Conservation (phyloP, 2,797 vertebrate genomes). For the Oreonectes daqikongensis region DNA sequence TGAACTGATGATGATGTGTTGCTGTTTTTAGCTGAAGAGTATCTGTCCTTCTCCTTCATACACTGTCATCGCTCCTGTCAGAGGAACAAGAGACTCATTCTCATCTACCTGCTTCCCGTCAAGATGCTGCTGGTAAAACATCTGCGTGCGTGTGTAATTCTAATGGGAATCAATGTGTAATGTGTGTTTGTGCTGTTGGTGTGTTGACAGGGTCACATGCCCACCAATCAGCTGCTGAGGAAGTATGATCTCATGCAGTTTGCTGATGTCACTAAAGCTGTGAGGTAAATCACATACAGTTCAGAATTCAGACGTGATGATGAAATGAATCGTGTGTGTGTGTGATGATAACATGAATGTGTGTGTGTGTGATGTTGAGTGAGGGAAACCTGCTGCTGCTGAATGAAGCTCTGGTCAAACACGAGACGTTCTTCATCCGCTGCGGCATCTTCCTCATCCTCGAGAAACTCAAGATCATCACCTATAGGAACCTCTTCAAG, state of each 20-base stretch:
- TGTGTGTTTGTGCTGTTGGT: background rate
- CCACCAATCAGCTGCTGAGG: constrained; percentile 87
- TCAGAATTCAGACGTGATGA: background rate
- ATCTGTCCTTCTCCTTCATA: constrained; percentile 89
- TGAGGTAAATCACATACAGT: constrained; percentile 77
- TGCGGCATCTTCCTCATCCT: constrained; percentile 98
- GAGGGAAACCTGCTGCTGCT: constrained; percentile 93
- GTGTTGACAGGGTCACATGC: constrained; percentile 97
- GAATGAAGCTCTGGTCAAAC: constrained; percentile 88
- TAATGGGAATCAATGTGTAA: background rate
- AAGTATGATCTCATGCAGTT: constrained; percentile 98
- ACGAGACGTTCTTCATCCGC: constrained; percentile 97
- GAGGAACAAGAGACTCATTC: constrained; percentile 96
- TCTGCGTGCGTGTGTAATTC: background rate
- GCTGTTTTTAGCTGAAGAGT: constrained; percentile 85
- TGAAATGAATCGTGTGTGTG: background rate
- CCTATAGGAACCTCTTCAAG: constrained; percentile 96
- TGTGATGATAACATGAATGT: background rate
- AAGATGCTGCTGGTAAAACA: constrained; percentile 92
- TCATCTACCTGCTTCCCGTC: constrained; percentile 94
- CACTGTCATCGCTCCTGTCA: constrained; percentile 92
- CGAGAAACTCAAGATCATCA: constrained; percentile 97
- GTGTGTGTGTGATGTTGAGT: constrained; percentile 66
- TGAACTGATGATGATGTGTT: constrained; percentile 2
- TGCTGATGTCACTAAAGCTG: constrained; percentile 89